These are phyloP conservation scores for Gephyroberyx darwinii DNA, from an alignment of 2,797 vertebrate genomes.

Conservation along the genomic window DNA sequence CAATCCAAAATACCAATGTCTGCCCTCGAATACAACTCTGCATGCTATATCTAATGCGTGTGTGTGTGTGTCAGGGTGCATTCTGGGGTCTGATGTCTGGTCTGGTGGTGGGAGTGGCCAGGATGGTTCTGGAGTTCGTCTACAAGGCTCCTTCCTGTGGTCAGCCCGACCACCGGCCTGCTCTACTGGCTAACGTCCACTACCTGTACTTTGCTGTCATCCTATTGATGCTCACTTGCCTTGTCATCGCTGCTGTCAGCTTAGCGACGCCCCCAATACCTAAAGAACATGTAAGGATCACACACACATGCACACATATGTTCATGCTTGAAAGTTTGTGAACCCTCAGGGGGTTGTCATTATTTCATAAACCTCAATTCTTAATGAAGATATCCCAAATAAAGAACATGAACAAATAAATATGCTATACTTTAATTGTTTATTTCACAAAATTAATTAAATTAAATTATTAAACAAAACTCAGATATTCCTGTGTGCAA, in stretches of 20 bases:
- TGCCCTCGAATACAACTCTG: too few relatives aligned
- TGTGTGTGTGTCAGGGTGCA: constrained; percentile 84
- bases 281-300: constrained; percentile 84
- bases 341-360: too few relatives aligned
- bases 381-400: too few relatives aligned
- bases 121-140: constrained; percentile 91
- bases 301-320: background rate
- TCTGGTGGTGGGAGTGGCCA: constrained; percentile 82
- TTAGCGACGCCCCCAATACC: constrained; percentile 86
- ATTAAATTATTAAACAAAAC: too few relatives aligned
- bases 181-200: constrained; percentile 87
- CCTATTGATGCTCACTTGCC: constrained; percentile 82
- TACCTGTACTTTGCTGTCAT: constrained; percentile 96
- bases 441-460: too few relatives aligned
- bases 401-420: too few relatives aligned
- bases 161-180: constrained; percentile 84
- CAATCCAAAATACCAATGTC: too few relatives aligned
- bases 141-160: constrained; percentile 86
- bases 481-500: too few relatives aligned
- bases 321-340: too few relatives aligned
- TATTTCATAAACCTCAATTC: too few relatives aligned
- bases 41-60: too few relatives aligned
- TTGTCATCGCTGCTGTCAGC: constrained; percentile 83
- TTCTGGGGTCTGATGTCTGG: constrained; percentile 94
- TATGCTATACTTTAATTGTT: too few relatives aligned